Evolutionary conservation across 2,113 vertebrate species (phyloP), one percentile per base, ranked within the genome.

Genomic region (Ramphastos sulfuratus): DNA sequence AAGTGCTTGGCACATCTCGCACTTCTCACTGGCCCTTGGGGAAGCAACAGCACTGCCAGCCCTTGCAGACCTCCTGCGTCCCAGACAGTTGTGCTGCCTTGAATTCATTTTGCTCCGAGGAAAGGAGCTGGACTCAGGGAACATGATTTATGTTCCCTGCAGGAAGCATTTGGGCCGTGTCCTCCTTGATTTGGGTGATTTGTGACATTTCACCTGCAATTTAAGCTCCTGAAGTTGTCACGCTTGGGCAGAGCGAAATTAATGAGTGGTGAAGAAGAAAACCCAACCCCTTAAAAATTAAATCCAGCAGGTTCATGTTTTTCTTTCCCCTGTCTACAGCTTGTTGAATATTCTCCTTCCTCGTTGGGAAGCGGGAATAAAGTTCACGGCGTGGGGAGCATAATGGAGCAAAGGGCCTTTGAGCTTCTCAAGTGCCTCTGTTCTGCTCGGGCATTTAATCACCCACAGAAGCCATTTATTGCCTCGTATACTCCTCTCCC

Each of bases 361-460:
- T 77, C 18, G 1, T 46, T 0, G 2, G 82, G 86, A 64, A 89
- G 69, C 0, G 3, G 92, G 91, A 77, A 87, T 94, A 59, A 88
- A 94, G 95, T 93, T 91, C 54, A 8, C 5, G 30, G 67, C 16
- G 1, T 42, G 3, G 14, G 76, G 73, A 94, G 46, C 25, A 37
- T 72, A 82, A 93, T 33, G 1, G 37, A 96, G 91, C 94, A 35
- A 88, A 93, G 10, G 73, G 90, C 83, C 94, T 92, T 94, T 90
- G 89, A 8, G 18, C 90, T 46, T 73, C 50, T 61, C 93, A 92
- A 89, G 71, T 82, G 85, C 77, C 52, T 95, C 93, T 93, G 90
- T 78, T 95, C 85, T 78, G 64, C 92, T 90, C 90, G 95, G 95
- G 86, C 90, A 79, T 93, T 97, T 92, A 93, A 96, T 96, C 93